Base-by-base conservation (phyloP, 2,888 invertebrate species). In the Meiosimyza platycephala region DNA sequence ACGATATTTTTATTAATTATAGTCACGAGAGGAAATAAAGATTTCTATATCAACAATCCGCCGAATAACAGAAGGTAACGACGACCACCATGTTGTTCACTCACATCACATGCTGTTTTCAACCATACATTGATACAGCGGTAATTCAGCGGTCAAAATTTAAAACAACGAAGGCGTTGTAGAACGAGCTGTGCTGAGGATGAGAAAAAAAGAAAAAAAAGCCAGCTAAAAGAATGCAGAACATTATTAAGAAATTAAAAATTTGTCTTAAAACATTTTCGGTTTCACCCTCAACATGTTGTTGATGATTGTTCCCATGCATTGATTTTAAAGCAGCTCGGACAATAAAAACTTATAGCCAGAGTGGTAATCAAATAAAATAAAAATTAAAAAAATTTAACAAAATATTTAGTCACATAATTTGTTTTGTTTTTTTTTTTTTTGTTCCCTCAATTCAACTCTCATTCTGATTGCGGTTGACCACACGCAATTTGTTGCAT, bases 1-100 rank as follows among this genome's bases (percentile, higher is more conserved):
- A 74, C 62, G 60, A 67, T 71, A 67, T 71, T 71, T 74, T 82
- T 82, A 80, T 83, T 83, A 84, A 84, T 84, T 84, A 84, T 83
- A 84, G 84, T 84, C 82, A 84, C 84, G 84, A 84, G 83, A 84
- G 83, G 83, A 84, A 81, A 82, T 82, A 82, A 81, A 81, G 81
- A 81, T 81, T 82, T 81, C 40, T 80, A 82, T 81, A 82, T 82
- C 81, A 82, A 81, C 81, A 79, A 82, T 22, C 50, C 16, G 13
- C 6, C 22, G 57, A 57, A 28, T 6, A 57, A 28, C 28, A n/a
- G 28, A 57, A 57, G 22, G 12, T 22, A 22, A 28, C n/a, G 18
- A 9, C 51, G 50, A 22, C 64, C 64, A 51, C 64, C 64, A 51
- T 22, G 64, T 51, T 57, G 51, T 28, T 22, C n/a, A n/a, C 16